phyloP scores from a whole-genome alignment of 2,888 invertebrate genomes.

The Erebia ligea region DNA sequence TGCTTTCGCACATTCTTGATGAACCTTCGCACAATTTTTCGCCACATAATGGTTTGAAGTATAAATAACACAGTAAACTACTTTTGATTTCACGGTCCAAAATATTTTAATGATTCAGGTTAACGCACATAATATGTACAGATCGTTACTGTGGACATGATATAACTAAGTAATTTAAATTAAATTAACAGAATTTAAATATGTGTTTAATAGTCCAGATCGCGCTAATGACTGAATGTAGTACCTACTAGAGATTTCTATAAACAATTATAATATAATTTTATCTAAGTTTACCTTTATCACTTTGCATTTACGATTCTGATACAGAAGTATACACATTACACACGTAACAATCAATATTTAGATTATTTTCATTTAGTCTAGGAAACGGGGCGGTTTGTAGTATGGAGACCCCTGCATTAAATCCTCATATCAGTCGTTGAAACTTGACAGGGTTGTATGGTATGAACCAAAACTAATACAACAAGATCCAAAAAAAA shows the following conservation, averaged over 20 bases:
- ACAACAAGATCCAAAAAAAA: too few species aligned
- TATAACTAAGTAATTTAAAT: not conserved
- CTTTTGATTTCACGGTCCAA: slow-evolving; percentile 14
- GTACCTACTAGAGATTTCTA: slow-evolving; percentile 1
- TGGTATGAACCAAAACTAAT: too few species aligned
- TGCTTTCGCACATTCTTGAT: slow-evolving; percentile 60
- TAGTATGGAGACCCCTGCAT: too few species aligned
- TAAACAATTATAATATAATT: not conserved
- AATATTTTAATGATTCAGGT: slow-evolving; percentile 4
- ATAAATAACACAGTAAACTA: not conserved
- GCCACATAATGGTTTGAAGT: slow-evolving; percentile 57
- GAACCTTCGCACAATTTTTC: slow-evolving; percentile 57
- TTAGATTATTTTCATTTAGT: not conserved
- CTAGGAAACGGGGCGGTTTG: too few species aligned
- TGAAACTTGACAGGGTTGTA: too few species aligned
- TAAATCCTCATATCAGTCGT: too few species aligned
- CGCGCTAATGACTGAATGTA: slow-evolving; percentile 11
- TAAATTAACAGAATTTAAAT: not conserved
- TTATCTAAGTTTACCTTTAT: slow-evolving; percentile 27
- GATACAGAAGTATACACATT: not conserved
- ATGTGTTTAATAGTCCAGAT: slow-evolving; percentile 1
- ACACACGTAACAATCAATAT: not conserved
- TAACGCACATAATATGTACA: not conserved
- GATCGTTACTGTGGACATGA: not conserved
- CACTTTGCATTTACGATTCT: slow-evolving; percentile 21